phyloP scores from a whole-genome alignment of 2,797 vertebrate genomes.

The Brachymystax lenok region DNA sequence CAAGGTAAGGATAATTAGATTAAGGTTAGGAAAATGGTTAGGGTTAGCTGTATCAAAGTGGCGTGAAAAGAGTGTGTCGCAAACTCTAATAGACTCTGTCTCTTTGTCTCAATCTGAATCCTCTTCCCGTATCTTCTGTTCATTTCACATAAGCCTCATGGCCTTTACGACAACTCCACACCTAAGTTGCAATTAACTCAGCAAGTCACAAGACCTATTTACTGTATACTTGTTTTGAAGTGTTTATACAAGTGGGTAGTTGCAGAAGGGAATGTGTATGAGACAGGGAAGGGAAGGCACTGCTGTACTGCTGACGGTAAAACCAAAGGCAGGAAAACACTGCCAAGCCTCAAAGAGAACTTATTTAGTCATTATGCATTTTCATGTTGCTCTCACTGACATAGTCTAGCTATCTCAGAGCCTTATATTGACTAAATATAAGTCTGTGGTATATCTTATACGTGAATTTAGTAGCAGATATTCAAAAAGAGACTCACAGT shows the following conservation, averaged over 20 bases:
- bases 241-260: neutral
- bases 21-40: too few species aligned
- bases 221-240: neutral
- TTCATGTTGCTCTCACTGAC: neutral
- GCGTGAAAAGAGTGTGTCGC: too few species aligned
- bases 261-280: neutral
- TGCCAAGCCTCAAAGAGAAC: neutral
- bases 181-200: neutral
- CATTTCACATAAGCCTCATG: too few species aligned
- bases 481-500: constrained; percentile 38
- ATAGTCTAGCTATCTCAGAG: neutral
- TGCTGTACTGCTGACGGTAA: neutral
- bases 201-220: neutral
- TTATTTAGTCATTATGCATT: neutral
- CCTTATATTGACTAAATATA: neutral
- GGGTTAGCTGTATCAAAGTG: too few species aligned
- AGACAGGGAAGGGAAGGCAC: neutral
- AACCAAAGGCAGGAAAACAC: neutral
- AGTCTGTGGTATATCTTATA: too few species aligned
- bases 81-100: neutral
- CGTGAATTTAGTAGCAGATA: too few species aligned
- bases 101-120: neutral
- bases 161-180: too few species aligned
- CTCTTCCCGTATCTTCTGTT: too few species aligned
- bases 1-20: too few species aligned